phyloP scores from a whole-genome alignment of 2,888 invertebrate species.

The Platycheirus albimanus region DNA sequence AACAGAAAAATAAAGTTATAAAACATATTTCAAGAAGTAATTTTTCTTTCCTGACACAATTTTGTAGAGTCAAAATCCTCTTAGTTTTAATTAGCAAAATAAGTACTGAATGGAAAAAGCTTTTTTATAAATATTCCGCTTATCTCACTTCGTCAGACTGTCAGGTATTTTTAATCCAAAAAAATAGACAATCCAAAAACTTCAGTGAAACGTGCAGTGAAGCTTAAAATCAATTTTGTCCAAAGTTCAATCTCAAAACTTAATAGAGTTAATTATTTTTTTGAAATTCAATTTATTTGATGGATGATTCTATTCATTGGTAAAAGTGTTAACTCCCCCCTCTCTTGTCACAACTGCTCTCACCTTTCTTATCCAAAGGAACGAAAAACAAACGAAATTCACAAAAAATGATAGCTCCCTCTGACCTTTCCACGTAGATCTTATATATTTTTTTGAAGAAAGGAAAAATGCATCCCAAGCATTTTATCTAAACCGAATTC shows the following conservation, averaged over 20 bases:
- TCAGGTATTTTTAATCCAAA: neutral
- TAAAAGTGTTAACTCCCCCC: neutral
- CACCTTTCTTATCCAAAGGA: too few relatives aligned
- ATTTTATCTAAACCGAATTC: slow-evolving; percentile 2
- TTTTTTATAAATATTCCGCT: neutral
- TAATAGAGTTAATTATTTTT: slow-evolving; percentile 42
- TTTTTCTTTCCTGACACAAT: too few relatives aligned
- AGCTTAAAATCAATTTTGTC: slow-evolving; percentile 3
- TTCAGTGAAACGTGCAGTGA: neutral
- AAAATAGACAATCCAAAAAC: neutral
- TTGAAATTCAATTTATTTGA: slow-evolving; percentile 57
- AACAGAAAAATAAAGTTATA: too few relatives aligned
- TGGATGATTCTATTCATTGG: slow-evolving; percentile 51
- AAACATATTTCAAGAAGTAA: too few relatives aligned
- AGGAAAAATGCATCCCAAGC: slow-evolving; percentile 27
- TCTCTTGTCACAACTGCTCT: too few relatives aligned
- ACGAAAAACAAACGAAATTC: neutral
- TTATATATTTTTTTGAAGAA: slow-evolving; percentile 6
- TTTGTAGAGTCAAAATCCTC: too few relatives aligned
- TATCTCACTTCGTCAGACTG: neutral
- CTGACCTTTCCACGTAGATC: neutral
- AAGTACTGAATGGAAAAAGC: too few relatives aligned
- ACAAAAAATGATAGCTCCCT: slow-evolving; percentile 4
- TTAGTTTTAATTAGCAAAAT: too few relatives aligned
- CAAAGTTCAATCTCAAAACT: slow-evolving; percentile 9